Conservation (phyloP, 2,797 vertebrate genomes). For the Hapalemur alaotrensis region DNA sequence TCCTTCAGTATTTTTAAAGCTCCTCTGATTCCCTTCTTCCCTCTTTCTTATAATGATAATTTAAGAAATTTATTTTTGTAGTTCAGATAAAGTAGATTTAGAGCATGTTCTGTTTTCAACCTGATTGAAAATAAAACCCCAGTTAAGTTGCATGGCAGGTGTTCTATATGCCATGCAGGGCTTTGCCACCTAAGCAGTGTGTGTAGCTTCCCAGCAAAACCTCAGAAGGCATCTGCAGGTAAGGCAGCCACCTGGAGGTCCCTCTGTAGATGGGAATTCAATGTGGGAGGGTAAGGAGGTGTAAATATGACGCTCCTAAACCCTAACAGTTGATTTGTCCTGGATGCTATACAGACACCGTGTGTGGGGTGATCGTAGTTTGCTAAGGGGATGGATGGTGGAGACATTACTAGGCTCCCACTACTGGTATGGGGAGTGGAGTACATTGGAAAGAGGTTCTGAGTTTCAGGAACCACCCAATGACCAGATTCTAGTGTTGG, state of each 20-base stretch:
- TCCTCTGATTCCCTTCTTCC: background rate
- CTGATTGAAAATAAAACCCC: background rate
- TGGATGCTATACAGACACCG: no score
- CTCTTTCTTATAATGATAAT: background rate
- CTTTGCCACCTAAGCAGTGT: background rate
- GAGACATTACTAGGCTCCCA: background rate
- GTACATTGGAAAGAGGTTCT: background rate
- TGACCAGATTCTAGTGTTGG: background rate
- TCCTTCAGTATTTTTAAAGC: background rate
- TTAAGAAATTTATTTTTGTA: background rate
- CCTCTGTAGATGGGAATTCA: background rate
- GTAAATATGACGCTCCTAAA: no score
- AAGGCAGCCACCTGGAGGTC: background rate
- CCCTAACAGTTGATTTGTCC: background rate
- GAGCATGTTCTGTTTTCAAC: background rate
- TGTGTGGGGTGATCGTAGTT: accelerated
- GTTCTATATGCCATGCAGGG: no score
- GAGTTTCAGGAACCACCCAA: background rate
- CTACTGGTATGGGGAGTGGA: background rate
- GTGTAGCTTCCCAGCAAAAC: background rate
- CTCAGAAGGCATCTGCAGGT: background rate
- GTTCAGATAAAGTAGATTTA: background rate
- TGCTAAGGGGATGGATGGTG: background rate
- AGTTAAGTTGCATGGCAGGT: no score
- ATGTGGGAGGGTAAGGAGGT: background rate